These are phyloP conservation scores for Scelioninae gen. 1 DNA, from an alignment of 2,888 invertebrate species.

Conservation along the genomic window DNA sequence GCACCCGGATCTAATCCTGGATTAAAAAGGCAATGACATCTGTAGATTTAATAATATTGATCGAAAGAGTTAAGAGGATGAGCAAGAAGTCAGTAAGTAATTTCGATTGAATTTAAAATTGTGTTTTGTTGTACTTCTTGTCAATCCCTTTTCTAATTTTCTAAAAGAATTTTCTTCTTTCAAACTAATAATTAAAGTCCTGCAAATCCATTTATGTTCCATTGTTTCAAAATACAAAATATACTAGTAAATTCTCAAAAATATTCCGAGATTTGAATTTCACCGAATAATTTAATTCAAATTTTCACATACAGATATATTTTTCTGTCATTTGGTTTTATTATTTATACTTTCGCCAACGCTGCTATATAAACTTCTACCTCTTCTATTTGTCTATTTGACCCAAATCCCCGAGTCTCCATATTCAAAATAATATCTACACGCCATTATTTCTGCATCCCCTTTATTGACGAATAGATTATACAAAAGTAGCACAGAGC, in stretches of 20 bases:
- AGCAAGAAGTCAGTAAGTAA: constrained; percentile 14
- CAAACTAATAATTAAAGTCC: too few species aligned
- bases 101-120: constrained; percentile 14
- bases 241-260: too few species aligned
- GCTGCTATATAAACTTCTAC: constrained; percentile 4
- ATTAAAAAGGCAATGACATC: constrained; percentile 33
- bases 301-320: too few species aligned
- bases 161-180: too few species aligned
- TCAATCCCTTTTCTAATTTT: too few species aligned
- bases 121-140: not conserved
- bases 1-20: constrained; percentile 21
- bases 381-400: not conserved
- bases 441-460: too few species aligned
- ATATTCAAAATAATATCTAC: not conserved
- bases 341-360: not conserved
- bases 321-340: not conserved
- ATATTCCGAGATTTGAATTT: too few species aligned
- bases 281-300: too few species aligned
- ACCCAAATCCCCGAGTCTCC: constrained; percentile 3
- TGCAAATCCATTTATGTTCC: too few species aligned
- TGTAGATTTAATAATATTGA: constrained; percentile 30
- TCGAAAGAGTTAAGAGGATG: constrained; percentile 2
- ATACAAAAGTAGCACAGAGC: too few species aligned
- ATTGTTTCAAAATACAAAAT: too few species aligned
- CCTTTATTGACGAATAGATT: too few species aligned